Base-by-base conservation (phyloP, 2,113 vertebrate genomes). In the Capricornis sumatraensis region DNA sequence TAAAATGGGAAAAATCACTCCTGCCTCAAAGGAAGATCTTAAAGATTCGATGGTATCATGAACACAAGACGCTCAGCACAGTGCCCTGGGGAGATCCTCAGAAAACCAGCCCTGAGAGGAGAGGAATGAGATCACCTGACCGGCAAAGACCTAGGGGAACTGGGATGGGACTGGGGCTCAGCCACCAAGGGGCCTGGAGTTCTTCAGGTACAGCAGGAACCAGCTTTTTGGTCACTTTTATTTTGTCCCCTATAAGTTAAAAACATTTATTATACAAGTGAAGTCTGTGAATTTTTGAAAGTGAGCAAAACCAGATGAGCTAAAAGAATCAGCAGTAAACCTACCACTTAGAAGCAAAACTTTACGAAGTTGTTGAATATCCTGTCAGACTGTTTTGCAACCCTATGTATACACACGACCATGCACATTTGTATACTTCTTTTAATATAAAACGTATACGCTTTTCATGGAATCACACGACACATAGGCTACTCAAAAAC, bases 101-200 rank as follows among this genome's bases (percentile, higher is more conserved):
- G 52, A 30, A 79, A 30, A 33, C 33, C 5, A 5, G 36, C 67
- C 10, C 55, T 19, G 47, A 14, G 67, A 71, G 23, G 25, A 21
- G 2, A 11, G 53, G 62, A 19, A 52, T 13, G 23, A 6, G 27
- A 23, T 33, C 21, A 7, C 10, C 33, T 2, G 7, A 30, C 14
- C 1, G 0, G 28, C 52, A 74, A 16, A n/a, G 16, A 21, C 19
- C 64, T 33, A 27, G 2, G 15, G n/a, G 60, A 25, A 50, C 0
- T 53, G 85, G 64, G 62, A 17, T 11, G 7, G 8, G 55, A 13
- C 19, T 21, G 4, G 3, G 64, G 12, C 25, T 90, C 57, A 33
- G 47, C 25, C n/a, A 85, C 60, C 13, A 45, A 55, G 7, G 67
- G 57, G 11, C 57, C 25, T 16, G 7, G 57, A 2, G 7, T 60